Conservation (phyloP, 2,797 vertebrate species). For the Toxotes lorentzi region DNA sequence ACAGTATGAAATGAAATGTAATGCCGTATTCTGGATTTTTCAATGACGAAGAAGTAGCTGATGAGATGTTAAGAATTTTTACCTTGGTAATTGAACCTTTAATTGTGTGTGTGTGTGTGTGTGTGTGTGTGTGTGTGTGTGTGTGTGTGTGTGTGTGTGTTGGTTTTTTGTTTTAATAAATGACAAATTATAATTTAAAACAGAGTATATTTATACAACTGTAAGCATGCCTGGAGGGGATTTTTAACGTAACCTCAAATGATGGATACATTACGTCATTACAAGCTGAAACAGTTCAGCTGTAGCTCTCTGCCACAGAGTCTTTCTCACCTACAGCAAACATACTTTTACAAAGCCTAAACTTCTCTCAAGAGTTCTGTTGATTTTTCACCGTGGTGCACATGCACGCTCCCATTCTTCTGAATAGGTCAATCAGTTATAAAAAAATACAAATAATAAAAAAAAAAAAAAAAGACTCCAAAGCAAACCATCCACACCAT, state of each 20-base stretch:
- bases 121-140: too few species aligned
- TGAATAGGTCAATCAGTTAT: constrained; percentile 44
- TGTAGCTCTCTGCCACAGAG: constrained; percentile 3
- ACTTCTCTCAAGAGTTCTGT: constrained; percentile 34
- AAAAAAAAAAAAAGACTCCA: constrained; percentile 21
- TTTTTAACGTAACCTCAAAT: constrained; percentile 1
- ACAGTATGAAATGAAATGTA: background rate
- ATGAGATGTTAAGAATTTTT: background rate
- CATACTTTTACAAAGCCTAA: constrained; percentile 21
- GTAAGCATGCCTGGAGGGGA: background rate
- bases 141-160: too few species aligned
- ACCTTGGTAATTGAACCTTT: background rate
- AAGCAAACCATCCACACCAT: constrained; percentile 43
- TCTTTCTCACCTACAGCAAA: constrained; percentile 13
- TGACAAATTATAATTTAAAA: background rate
- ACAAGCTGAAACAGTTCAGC: background rate
- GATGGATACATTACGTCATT: background rate
- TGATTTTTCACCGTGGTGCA: constrained; percentile 2
- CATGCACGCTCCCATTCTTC: constrained; percentile 1
- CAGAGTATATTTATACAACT: background rate
- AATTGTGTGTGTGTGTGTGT: too few species aligned
- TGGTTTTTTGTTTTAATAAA: background rate
- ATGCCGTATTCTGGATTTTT: background rate
- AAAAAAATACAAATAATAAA: background rate
- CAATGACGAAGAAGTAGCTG: background rate